Evolutionary conservation across 2,113 vertebrate genomes (phyloP).

Genomic region (Tupaia tana): DNA sequence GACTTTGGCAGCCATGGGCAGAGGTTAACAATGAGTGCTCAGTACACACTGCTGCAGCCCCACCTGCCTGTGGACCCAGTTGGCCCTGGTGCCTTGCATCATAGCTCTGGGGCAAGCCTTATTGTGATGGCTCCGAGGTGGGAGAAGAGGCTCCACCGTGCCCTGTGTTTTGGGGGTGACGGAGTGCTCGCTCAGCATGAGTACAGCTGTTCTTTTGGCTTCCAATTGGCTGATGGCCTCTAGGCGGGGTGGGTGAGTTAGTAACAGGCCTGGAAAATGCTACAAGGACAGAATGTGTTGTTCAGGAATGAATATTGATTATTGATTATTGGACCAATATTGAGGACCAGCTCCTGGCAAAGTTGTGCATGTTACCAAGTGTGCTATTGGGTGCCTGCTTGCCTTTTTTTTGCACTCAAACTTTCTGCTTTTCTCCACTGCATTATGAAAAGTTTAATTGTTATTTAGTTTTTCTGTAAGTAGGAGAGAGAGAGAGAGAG

Average conservation of each 20-base stretch:
- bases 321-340: too few relatives aligned
- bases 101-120: accelerated
- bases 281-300: not conserved
- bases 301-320: not conserved
- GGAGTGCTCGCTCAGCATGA: accelerated
- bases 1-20: not conserved
- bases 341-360: not conserved
- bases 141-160: not conserved
- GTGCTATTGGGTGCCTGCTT: not conserved
- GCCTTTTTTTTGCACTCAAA: not conserved
- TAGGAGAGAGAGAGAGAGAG: too few relatives aligned
- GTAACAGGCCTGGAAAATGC: not conserved
- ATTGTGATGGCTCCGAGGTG: not conserved
- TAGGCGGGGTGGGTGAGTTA: not conserved
- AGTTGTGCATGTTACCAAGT: not conserved
- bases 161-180: not conserved
- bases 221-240: not conserved
- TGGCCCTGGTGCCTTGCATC: too few relatives aligned
- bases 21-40: accelerated
- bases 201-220: not conserved
- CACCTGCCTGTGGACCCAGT: not conserved
- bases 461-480: too few relatives aligned
- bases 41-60: not conserved
- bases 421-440: not conserved
- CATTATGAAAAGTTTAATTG: too few relatives aligned